Percentiles rank a stretch among this genome's conserved stretches.
Conservation (phyloP, 2,113 vertebrate genomes). For the Puma concolor region DNA sequence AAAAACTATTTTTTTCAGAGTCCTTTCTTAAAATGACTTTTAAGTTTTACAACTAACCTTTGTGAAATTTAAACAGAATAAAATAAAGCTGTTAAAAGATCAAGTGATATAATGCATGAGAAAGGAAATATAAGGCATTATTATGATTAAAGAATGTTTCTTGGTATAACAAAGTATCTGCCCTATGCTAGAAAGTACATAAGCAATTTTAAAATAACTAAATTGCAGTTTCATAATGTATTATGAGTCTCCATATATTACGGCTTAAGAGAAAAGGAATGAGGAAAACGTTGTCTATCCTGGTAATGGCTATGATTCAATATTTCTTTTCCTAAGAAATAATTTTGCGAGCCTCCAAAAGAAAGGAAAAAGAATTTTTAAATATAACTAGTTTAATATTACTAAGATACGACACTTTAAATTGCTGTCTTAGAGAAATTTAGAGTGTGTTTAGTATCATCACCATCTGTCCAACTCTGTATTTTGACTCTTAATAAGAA, state of each 20-base stretch:
- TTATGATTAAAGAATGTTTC: background rate
- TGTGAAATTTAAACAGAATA: background rate
- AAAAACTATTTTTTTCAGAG: background rate
- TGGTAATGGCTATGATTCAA: background rate
- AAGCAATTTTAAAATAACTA: background rate
- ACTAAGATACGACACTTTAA: background rate
- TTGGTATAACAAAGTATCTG: background rate
- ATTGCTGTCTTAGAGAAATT: background rate
- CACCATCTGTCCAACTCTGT: background rate
- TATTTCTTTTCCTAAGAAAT: background rate
- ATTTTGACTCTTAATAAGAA: background rate
- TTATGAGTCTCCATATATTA: background rate
- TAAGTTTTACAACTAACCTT: background rate
- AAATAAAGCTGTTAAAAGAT: background rate
- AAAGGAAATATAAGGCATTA: background rate
- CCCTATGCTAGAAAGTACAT: background rate
- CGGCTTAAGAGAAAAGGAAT: background rate
- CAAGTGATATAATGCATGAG: background rate
- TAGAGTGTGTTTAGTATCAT: background rate
- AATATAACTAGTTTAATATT: background rate
- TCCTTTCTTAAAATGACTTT: background rate
- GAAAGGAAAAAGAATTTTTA: background rate
- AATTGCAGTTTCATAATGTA: background rate
- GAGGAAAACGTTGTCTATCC: background rate
- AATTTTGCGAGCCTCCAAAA: background rate